Base-by-base conservation (phyloP, 2,797 vertebrate species). In the Arctocebus calabarensis region DNA sequence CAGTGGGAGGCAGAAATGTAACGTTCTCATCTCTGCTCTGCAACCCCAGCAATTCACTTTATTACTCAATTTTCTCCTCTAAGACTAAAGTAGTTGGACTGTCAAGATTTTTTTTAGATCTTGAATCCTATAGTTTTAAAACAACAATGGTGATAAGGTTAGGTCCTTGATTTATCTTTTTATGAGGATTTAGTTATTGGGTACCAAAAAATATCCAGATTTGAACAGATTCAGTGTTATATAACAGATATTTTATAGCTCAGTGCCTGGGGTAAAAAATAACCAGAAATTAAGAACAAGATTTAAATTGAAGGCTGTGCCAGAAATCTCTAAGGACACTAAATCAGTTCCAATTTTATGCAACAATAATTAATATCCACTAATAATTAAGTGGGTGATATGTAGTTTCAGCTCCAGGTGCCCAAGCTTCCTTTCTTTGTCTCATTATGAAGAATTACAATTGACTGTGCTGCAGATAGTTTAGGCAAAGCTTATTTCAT, bases 371-470 rank as follows among this genome's bases (percentile, higher is more conserved):
- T 96, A 97, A 95, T 95, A 96, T 74, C 22, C 55, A 77, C 66
- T 66, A 90, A 92, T 95, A 92, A 96, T 94, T 90, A 95, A 94
- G 84, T 88, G 77, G 64, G 48, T 84, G 62, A 97, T 82, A 19
- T 87, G 62, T 62, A 83, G 55, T 83, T 95, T 96, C 88, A 84
- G 40, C 79, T 95, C 74, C 61, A 87, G 75, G 85, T 89, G 61
- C 48, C 85, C 77, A 88, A 84, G 45, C 32, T 84, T 94, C 61
- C 48, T 43, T 90, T 89, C 52, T 85, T 84, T 95, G 66, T 94
- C 88, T 96, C 90, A 89, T 96, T 92, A 96, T 74, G 92, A 95
- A 97, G 92, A 96, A 94, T 96, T 97, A 95, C 74, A 96, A 87
- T 86, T 68, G 40, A 62, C 71, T 77, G 75, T 82, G 61, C 81